Evolutionary conservation across 2,888 invertebrate species (phyloP).

Genomic region (Tromatobia lineatoria): DNA sequence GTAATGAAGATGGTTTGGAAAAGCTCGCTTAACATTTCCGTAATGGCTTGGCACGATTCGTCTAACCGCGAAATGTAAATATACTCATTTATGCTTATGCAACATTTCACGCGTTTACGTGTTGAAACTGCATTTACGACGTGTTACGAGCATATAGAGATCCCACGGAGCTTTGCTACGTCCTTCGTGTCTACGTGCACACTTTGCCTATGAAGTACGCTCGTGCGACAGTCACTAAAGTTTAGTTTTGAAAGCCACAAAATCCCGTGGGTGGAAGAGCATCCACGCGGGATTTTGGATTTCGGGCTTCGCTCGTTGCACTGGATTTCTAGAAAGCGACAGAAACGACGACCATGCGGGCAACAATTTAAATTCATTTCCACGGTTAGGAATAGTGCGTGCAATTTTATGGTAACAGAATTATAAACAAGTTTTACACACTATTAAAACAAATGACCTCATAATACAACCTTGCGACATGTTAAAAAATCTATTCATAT

Average conservation of each 20-base stretch:
- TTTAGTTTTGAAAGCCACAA: slow-evolving; percentile 61
- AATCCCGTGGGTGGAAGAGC: slow-evolving; percentile 35
- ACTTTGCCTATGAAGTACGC: slow-evolving; percentile 2
- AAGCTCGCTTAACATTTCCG: slow-evolving; percentile 1
- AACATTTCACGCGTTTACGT: slow-evolving; percentile 42
- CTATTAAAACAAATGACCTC: too few species aligned
- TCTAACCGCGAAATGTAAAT: neutral
- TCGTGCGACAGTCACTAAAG: slow-evolving; percentile 37
- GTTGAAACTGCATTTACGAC: slow-evolving; percentile 44
- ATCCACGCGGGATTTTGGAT: too few species aligned
- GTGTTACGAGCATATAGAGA: slow-evolving; percentile 18
- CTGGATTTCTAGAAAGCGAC: neutral
- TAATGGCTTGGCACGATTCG: neutral
- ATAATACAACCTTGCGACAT: too few species aligned
- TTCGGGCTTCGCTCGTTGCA: neutral
- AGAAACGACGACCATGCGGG: neutral
- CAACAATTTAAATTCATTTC: slow-evolving; percentile 56
- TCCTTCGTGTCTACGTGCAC: neutral
- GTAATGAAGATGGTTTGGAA: slow-evolving; percentile 6
- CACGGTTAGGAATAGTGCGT: neutral
- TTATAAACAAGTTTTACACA: neutral
- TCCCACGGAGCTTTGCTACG: neutral
- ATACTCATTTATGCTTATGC: slow-evolving; percentile 17
- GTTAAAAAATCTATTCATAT: too few species aligned
- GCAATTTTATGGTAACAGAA: neutral